Base-by-base conservation (phyloP, 2,888 invertebrate genomes). In the Malachius bipustulatus region DNA sequence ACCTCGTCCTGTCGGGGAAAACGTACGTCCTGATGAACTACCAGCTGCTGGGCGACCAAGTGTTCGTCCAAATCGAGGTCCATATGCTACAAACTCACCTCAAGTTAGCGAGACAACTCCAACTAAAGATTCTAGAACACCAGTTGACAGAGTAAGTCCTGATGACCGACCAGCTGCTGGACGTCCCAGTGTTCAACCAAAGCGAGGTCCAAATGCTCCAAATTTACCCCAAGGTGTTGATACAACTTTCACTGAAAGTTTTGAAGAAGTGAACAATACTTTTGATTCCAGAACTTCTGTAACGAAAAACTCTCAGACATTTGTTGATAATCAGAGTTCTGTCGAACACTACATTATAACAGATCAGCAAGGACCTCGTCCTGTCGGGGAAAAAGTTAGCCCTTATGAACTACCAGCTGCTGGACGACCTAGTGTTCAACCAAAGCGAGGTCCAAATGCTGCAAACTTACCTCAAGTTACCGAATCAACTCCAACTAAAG, bases 271-370 rank as follows among this genome's bases (percentile, higher is more conserved):
- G 11, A 32, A 31, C 10, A 39, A 39, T 28, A 30, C 30, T 29
- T 46, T 32, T 33, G 38, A 47, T 37, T 42, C 44, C 8, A 46
- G 42, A 34, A 39, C 43, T 2, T 43, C 41, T 30, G 26, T 37
- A 27, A 16, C 37, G 2, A 40, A 38, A 34, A 47, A 49, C 33
- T 45, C 36, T 1, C 45, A 48, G 44, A 43, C 45, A 12, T 39
- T 47, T 33, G 26, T 47, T 37, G 40, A 48, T 37, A 36, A 41
- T 6, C 44, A 44, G 10, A 41, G 41, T 19, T 32, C 37, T 19
- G 41, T 40, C 9, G 42, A 45, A 38, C 41, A 43, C 37, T 41
- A 39, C 16, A 38, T 39, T 9, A 27, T 42, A 8, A 19, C 33
- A 19, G 24, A 19, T 19, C 24, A 19, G n/a, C n/a, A 19, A 8